Evolutionary conservation across 1,140 invertebrate genomes (phyloP).

Genomic region (Dreissena rostriformis): DNA sequence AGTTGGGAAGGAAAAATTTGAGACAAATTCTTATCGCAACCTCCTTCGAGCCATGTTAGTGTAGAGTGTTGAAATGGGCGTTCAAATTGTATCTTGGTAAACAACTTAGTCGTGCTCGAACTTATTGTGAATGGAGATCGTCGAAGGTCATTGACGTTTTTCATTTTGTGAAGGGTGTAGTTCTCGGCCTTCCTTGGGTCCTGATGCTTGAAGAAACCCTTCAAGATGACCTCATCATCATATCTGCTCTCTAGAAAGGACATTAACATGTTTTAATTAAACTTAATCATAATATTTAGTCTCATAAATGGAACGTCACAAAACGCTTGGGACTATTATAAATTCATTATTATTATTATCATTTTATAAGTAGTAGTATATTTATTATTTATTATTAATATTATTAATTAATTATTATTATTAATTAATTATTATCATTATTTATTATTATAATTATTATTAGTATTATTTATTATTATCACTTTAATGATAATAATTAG

Average conservation of each 20-base stretch:
- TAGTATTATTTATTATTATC: too few species aligned
- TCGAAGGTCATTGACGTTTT: constrained; percentile 8
- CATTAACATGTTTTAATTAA: too few species aligned
- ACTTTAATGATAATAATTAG: too few species aligned
- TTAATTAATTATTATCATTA: too few species aligned
- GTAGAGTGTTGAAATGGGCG: constrained; percentile 41
- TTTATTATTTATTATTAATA: too few species aligned
- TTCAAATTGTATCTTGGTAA: constrained; percentile 49
- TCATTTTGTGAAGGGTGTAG: constrained; percentile 40
- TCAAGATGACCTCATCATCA: constrained; percentile 50
- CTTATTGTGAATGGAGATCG: constrained; percentile 3
- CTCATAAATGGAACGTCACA: too few species aligned
- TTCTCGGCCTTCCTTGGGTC: neutral
- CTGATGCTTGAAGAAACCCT: constrained; percentile 8
- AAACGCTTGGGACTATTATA: too few species aligned
- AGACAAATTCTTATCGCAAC: constrained; percentile 36
- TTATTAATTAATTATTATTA: too few species aligned
- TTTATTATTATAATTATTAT: too few species aligned
- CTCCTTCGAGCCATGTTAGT: constrained; percentile 11
- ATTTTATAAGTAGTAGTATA: too few species aligned
- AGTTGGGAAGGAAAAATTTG: constrained; percentile 41
- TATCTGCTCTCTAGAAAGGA: constrained; percentile 30
- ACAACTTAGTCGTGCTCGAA: neutral
- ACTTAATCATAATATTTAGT: too few species aligned
- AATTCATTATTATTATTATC: too few species aligned